These are phyloP conservation scores for Seira sanloemensis DNA, from an alignment of 2,888 invertebrate genomes.

Conservation along the genomic window DNA sequence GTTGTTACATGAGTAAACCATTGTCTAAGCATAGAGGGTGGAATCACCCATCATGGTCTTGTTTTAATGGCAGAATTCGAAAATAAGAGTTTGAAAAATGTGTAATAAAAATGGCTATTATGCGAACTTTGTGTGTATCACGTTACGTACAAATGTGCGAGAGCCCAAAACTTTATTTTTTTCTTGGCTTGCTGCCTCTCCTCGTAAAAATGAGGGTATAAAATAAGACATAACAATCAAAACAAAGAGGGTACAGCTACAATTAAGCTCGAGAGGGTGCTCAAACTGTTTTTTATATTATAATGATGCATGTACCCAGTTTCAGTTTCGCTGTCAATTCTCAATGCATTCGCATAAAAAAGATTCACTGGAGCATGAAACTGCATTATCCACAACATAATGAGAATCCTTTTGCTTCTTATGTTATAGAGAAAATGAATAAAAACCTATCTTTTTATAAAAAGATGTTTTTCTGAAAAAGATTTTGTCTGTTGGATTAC, in stretches of 20 bases:
- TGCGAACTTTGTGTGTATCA: background rate
- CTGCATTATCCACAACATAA: background rate
- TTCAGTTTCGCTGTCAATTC: conserved; percentile 18
- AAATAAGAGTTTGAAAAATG: conserved; percentile 16
- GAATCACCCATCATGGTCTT: too few relatives aligned
- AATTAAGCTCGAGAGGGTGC: background rate
- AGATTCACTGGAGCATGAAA: conserved; percentile 58
- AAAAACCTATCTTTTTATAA: too few relatives aligned
- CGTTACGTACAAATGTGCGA: too few relatives aligned
- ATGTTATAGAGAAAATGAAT: background rate
- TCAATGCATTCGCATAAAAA: conserved; percentile 40
- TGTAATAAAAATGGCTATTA: background rate
- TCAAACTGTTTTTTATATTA: background rate
- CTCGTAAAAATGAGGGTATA: background rate
- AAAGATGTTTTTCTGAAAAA: too few relatives aligned
- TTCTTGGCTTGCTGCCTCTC: background rate
- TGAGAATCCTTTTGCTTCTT: background rate
- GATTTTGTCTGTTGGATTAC: background rate
- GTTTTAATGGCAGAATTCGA: too few relatives aligned
- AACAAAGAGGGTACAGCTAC: conserved; percentile 1
- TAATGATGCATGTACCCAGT: background rate
- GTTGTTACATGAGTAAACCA: too few relatives aligned
- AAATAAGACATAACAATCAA: background rate
- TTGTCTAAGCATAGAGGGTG: too few relatives aligned
- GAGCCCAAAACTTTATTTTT: background rate